phyloP scores from a whole-genome alignment of 2,113 vertebrate species.

The Lasiurus borealis region DNA sequence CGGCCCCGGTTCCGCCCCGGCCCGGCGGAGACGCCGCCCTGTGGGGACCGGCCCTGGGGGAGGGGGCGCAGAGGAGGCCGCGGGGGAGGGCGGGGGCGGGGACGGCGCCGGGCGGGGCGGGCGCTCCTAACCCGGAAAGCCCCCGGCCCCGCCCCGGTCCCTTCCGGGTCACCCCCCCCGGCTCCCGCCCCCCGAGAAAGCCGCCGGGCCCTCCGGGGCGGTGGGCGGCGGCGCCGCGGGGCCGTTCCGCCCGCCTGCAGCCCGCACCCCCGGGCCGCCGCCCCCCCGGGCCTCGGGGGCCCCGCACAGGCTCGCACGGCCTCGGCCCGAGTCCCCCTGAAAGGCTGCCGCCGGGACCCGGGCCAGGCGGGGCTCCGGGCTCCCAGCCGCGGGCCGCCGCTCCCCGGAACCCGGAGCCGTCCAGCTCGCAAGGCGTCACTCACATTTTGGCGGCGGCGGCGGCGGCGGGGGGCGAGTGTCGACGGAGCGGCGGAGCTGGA shows the following conservation, averaged over 20 bases:
- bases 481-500: background rate
- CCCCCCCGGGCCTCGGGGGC: background rate
- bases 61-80: too few relatives aligned
- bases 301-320: background rate
- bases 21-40: background rate
- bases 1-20: background rate
- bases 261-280: background rate
- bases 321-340: background rate
- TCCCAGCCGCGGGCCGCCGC: background rate
- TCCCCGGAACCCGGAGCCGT: background rate
- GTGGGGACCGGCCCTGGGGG: background rate
- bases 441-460: conserved; percentile 74
- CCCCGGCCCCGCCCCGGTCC: background rate
- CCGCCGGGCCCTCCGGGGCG: background rate
- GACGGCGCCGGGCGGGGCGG: background rate
- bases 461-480: background rate
- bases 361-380: background rate
- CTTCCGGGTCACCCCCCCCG: conserved; percentile 18
- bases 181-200: too few relatives aligned
- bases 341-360: background rate
- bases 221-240: too few relatives aligned
- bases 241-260: background rate
- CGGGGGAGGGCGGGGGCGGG: background rate
- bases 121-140: background rate
- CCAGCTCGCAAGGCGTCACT: conserved; percentile 65